phyloP scores from a whole-genome alignment of 2,797 vertebrate genomes.

The Chelonia mydas region DNA sequence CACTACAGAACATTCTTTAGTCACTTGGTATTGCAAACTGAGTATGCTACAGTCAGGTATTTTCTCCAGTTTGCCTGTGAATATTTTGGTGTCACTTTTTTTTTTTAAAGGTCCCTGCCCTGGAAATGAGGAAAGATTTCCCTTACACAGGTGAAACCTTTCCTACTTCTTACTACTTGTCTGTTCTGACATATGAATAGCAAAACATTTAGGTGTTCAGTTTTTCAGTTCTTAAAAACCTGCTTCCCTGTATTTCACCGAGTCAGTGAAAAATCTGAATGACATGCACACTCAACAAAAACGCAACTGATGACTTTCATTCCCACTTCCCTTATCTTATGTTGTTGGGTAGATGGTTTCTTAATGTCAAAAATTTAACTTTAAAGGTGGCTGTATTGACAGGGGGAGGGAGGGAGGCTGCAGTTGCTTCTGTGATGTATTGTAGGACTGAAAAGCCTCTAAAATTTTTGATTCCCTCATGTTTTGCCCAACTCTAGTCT shows the following conservation, averaged over 20 bases:
- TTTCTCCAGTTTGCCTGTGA: neutral
- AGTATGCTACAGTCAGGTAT: neutral
- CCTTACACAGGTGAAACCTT: neutral
- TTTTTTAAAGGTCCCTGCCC: neutral
- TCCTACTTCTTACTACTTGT: slow-evolving; percentile 34
- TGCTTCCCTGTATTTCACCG: slow-evolving; percentile 53
- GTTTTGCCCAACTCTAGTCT: slow-evolving; percentile 25
- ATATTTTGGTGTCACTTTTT: neutral
- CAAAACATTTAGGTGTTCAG: slow-evolving; percentile 44
- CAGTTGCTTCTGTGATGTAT: slow-evolving; percentile 34
- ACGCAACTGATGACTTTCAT: slow-evolving; percentile 61
- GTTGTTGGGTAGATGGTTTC: slow-evolving; percentile 37
- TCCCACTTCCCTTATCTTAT: slow-evolving; percentile 69
- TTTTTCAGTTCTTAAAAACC: slow-evolving; percentile 43
- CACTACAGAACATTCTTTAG: neutral
- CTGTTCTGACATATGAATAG: slow-evolving; percentile 44
- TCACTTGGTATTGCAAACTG: neutral
- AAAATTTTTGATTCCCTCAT: neutral
- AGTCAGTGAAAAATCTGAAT: slow-evolving; percentile 74
- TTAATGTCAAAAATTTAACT: slow-evolving; percentile 64
- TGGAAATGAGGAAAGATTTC: neutral
- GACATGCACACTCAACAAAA: slow-evolving; percentile 59
- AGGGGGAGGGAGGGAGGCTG: neutral
- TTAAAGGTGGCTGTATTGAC: slow-evolving; percentile 52
- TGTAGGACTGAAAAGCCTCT: slow-evolving; percentile 12